phyloP scores from a whole-genome alignment of 2,888 invertebrate genomes.

The Julus scandinavius region DNA sequence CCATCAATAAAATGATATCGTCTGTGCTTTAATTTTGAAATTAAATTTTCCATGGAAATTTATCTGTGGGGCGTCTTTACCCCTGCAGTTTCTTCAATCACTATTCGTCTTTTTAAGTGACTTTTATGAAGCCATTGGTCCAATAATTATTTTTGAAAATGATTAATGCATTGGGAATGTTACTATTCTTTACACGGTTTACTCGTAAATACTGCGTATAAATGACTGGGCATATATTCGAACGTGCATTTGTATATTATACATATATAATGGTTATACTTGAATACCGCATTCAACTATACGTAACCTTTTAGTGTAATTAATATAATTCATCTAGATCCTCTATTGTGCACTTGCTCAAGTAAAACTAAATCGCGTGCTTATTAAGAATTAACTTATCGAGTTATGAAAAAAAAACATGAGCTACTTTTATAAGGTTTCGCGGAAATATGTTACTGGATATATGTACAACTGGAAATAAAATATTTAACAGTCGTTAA shows the following conservation, averaged over 20 bases:
- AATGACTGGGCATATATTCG: background rate
- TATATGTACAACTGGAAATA: too few relatives aligned
- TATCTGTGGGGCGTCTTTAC: background rate
- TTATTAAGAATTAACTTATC: background rate
- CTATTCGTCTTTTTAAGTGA: background rate
- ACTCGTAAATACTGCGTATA: background rate
- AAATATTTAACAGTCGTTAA: too few relatives aligned
- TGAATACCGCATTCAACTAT: too few relatives aligned
- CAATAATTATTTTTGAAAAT: slow-evolving; percentile 17
- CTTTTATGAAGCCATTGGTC: slow-evolving; percentile 19
- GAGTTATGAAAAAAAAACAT: background rate
- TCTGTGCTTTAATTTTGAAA: background rate
- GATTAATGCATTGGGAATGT: background rate
- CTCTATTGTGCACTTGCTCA: background rate
- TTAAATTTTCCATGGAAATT: background rate
- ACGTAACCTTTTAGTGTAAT: slow-evolving; percentile 27
- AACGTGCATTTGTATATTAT: too few relatives aligned
- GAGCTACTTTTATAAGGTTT: background rate
- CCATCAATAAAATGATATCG: background rate
- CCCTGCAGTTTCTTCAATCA: background rate
- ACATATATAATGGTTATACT: too few relatives aligned
- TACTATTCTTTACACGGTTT: background rate
- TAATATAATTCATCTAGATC: background rate
- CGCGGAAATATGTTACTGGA: too few relatives aligned
- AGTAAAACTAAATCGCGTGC: background rate